A percentile compares a stretch with the other conserved stretches of the same genome.
Evolutionary conservation across 2,888 invertebrate genomes (phyloP).

Genomic region (Xanthorhoe designata): DNA sequence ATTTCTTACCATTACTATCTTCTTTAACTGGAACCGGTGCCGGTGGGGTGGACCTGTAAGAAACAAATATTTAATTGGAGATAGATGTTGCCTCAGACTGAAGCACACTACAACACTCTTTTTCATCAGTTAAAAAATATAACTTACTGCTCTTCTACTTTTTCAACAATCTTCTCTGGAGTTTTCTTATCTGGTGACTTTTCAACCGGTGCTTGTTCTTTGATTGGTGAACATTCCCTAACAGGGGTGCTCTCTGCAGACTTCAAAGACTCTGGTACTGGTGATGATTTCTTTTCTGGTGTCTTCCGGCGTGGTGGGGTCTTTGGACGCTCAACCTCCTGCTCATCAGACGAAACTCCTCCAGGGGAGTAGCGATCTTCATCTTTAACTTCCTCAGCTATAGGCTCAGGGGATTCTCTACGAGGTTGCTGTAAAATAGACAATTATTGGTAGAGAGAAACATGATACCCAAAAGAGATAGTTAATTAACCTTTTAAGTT

Average conservation of each 20-base stretch:
- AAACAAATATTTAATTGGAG: background rate
- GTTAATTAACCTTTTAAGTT: no score
- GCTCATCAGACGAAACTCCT: conserved; percentile 15
- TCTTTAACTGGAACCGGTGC: conserved; percentile 35
- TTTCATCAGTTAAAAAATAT: background rate
- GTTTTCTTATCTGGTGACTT: background rate
- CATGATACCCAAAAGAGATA: no score
- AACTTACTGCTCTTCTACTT: conserved; percentile 43
- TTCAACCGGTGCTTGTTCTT: background rate
- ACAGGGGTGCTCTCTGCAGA: background rate
- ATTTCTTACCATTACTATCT: conserved; percentile 46
- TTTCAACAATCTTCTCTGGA: conserved; percentile 43
- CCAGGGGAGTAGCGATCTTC: conserved; percentile 51
- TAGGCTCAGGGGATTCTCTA: conserved; percentile 66
- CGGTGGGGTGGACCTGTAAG: conserved; percentile 28
- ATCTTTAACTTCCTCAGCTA: conserved; percentile 58
- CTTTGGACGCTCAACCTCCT: conserved; percentile 1
- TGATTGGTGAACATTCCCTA: background rate
- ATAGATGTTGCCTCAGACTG: no score
- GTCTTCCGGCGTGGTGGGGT: conserved; percentile 16
- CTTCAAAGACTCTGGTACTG: background rate
- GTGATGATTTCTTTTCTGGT: conserved; percentile 7
- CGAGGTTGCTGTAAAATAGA: conserved; percentile 48
- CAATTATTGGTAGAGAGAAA: background rate
- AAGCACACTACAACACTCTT: no score